Conservation (phyloP, 1,140 invertebrate species). For the Caligus rogercresseyi region DNA sequence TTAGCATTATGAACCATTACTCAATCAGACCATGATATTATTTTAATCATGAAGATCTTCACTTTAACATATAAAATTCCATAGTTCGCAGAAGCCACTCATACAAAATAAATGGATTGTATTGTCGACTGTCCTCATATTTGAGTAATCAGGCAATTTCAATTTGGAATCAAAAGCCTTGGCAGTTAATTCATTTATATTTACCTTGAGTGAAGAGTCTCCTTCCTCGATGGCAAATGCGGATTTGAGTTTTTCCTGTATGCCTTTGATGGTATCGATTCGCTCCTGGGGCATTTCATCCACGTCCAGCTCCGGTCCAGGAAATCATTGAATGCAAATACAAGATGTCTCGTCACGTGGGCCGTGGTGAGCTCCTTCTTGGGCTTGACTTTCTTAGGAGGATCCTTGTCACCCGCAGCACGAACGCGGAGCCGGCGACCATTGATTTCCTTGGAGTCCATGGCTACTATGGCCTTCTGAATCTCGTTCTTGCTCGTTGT, state of each 20-base stretch:
- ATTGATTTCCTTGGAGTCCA: constrained; percentile 18
- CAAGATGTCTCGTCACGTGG: constrained; percentile 1
- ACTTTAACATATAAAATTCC: too few species aligned
- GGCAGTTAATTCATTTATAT: too few species aligned
- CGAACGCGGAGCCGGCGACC: constrained; percentile 13
- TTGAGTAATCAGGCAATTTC: too few species aligned
- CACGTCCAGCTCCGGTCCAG: neutral
- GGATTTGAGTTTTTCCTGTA: neutral
- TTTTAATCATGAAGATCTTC: too few species aligned
- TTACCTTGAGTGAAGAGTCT: neutral
- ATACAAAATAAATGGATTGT: too few species aligned
- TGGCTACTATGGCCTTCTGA: constrained; percentile 12
- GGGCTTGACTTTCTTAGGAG: constrained; percentile 6
- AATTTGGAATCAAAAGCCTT: too few species aligned
- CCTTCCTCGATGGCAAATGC: neutral
- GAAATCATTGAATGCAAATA: neutral
- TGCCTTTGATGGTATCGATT: neutral
- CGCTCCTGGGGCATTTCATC: neutral
- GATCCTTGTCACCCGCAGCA: constrained; percentile 11
- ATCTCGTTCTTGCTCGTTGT: constrained; percentile 9
- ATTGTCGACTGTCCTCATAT: too few species aligned
- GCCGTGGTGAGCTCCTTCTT: constrained; percentile 6
- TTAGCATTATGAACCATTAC: too few species aligned
- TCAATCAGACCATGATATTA: too few species aligned
- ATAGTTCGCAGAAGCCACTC: too few species aligned